phyloP scores from a whole-genome alignment of 2,113 vertebrate species.

The Dipodomys stephensi region DNA sequence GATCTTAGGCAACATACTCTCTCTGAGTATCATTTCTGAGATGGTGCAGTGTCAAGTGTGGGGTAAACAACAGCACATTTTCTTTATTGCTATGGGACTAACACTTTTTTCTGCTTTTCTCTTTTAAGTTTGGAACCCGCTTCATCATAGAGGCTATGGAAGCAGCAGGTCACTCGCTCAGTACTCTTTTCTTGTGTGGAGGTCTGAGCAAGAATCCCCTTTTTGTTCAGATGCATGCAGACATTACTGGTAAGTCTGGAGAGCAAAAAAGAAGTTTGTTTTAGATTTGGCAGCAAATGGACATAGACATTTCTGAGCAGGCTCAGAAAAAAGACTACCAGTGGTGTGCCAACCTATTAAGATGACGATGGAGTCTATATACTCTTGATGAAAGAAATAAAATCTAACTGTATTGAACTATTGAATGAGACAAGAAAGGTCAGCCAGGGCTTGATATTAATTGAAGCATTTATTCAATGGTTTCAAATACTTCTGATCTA shows the following conservation, averaged over 20 bases:
- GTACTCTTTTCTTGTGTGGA: slow-evolving; percentile 94
- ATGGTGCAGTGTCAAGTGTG: neutral
- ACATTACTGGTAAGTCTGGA: slow-evolving; percentile 91
- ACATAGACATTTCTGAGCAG: neutral
- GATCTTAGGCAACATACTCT: neutral
- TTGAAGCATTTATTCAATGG: neutral
- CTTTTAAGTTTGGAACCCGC: slow-evolving; percentile 93
- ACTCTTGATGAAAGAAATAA: neutral
- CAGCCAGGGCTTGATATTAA: neutral
- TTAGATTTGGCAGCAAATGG: neutral
- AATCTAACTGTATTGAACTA: neutral
- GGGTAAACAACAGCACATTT: neutral
- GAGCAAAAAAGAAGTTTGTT: neutral
- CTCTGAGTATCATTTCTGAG: neutral
- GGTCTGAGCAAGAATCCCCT: slow-evolving; percentile 97
- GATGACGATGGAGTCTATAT: neutral
- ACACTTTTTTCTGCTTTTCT: slow-evolving; percentile 47
- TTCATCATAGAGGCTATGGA: slow-evolving; percentile 95
- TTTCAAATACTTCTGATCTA: neutral
- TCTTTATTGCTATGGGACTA: neutral
- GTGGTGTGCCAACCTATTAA: neutral
- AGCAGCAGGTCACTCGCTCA: slow-evolving; percentile 92
- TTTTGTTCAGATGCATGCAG: slow-evolving; percentile 95
- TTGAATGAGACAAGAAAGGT: neutral
- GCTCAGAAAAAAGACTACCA: neutral